A percentile compares a stretch with the other conserved stretches of the same genome.
phyloP scores from a whole-genome alignment of 2,113 vertebrate species.

The Leptocoma aspasia region DNA sequence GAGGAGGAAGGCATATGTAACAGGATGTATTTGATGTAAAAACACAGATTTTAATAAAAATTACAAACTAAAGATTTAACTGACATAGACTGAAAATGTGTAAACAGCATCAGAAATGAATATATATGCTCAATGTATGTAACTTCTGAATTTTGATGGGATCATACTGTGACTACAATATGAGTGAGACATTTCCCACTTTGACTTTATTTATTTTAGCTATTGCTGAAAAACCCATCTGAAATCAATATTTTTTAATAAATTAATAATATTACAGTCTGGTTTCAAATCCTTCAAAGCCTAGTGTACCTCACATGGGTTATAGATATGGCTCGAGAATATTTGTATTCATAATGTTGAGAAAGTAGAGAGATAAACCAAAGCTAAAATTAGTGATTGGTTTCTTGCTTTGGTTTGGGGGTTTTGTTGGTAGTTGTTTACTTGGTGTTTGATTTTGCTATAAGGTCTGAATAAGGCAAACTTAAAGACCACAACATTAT shows the following conservation, averaged over 20 bases:
- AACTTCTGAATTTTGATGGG: background rate
- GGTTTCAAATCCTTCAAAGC: background rate
- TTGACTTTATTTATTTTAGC: background rate
- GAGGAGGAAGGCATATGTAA: rapidly evolving
- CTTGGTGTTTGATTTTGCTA: background rate
- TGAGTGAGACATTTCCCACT: background rate
- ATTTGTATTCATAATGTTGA: background rate
- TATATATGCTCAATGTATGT: background rate
- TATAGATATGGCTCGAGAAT: background rate
- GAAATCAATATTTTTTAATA: background rate
- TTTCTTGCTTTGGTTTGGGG: background rate
- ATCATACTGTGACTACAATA: background rate
- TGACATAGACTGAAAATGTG: background rate
- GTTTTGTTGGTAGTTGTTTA: background rate
- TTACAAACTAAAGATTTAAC: background rate
- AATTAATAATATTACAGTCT: background rate
- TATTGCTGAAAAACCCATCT: background rate
- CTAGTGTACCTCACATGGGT: background rate
- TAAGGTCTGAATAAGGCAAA: background rate
- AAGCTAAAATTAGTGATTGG: background rate
- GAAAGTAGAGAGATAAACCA: background rate
- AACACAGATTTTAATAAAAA: background rate
- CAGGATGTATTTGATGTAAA: background rate
- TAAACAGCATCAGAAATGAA: background rate
- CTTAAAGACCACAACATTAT: background rate